Base-by-base conservation (phyloP, 2,797 vertebrate genomes). In the Uromys caudimaculatus region DNA sequence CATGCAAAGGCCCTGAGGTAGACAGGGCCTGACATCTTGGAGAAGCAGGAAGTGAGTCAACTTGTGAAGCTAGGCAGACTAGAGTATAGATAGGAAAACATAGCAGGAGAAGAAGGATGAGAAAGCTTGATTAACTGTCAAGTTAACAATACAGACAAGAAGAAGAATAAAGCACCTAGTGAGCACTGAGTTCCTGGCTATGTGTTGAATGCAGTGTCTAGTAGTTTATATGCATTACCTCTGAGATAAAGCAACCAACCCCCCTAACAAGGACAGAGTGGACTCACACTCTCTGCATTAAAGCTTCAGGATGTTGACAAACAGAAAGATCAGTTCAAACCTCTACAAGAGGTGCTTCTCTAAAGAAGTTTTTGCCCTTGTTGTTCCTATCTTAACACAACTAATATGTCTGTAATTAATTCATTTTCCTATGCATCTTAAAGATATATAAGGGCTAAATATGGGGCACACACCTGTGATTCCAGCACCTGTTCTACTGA, bases 361-460 rank as follows among this genome's bases (percentile, higher is more conserved):
- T 62, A 11, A 86, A 91, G 23, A 91, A 85, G 35, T 1, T n/a
- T 69, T n/a, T 69, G 67, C 35, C n/a, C 1, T 35, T 60, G 8
- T 44, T 64, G 58, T 84, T 52, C 32, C 35, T 12, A 16, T 19
- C 27, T 58, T 69, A 69, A 85, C 19, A 52, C 3, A 6, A 92
- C 32, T 78, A 90, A 97, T 96, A 94, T 17, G 1, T 32, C 24
- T 35, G 5, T 10, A 12, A 47, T n/a, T 19, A 17, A 52, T 47
- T 62, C 47, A 86, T 87, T 50, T 54, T 13, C 56, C 41, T 44
- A 62, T 56, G 38, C 50, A 82, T 67, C 88, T 93, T 91, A 85
- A 94, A 95, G 94, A 90, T 60, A 91, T 85, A 76, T 88, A 64
- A 85, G 27, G 38, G 17, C 54, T 29, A 56, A 7, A 38, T 41